phyloP scores from a whole-genome alignment of 2,797 vertebrate species.

The Caiman crocodilus region DNA sequence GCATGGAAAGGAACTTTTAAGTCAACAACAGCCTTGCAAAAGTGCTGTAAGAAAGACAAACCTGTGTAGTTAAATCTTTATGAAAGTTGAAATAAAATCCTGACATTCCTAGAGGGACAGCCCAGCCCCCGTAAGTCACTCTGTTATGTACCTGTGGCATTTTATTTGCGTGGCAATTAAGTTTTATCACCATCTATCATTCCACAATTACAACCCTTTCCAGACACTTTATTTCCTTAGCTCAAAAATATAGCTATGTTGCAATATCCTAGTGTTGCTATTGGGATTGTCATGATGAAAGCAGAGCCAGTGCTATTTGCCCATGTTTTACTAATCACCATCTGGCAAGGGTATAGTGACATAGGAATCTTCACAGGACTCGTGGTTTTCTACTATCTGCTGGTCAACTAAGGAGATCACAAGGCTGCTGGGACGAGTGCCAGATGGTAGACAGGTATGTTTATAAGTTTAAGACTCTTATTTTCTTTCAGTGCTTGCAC shows the following conservation, averaged over 20 bases:
- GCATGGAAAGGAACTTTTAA: neutral
- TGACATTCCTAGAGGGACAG: neutral
- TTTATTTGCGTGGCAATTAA: neutral
- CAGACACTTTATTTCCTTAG: slow-evolving; percentile 36
- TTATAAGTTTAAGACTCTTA: slow-evolving; percentile 82
- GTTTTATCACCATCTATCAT: slow-evolving; percentile 34
- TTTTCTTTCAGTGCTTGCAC: slow-evolving; percentile 80
- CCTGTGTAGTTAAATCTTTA: neutral
- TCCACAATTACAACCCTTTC: slow-evolving; percentile 58
- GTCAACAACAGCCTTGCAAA: slow-evolving; percentile 2
- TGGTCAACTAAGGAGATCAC: slow-evolving; percentile 84
- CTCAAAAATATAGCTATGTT: slow-evolving; percentile 61
- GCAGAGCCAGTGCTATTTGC: slow-evolving; percentile 80
- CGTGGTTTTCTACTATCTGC: slow-evolving; percentile 84
- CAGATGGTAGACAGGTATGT: slow-evolving; percentile 86
- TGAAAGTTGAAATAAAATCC: neutral
- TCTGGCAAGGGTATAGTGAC: slow-evolving; percentile 83
- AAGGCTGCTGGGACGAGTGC: slow-evolving; percentile 82
- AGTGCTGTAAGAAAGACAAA: neutral
- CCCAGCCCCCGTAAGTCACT: neutral
- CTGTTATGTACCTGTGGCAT: neutral
- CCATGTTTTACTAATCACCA: slow-evolving; percentile 83
- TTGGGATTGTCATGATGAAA: slow-evolving; percentile 79
- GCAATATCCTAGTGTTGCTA: slow-evolving; percentile 77
- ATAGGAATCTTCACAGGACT: slow-evolving; percentile 84